These are phyloP conservation scores for Ceyx margarethae DNA, from an alignment of 2,113 vertebrate species.

Conservation along the genomic window DNA sequence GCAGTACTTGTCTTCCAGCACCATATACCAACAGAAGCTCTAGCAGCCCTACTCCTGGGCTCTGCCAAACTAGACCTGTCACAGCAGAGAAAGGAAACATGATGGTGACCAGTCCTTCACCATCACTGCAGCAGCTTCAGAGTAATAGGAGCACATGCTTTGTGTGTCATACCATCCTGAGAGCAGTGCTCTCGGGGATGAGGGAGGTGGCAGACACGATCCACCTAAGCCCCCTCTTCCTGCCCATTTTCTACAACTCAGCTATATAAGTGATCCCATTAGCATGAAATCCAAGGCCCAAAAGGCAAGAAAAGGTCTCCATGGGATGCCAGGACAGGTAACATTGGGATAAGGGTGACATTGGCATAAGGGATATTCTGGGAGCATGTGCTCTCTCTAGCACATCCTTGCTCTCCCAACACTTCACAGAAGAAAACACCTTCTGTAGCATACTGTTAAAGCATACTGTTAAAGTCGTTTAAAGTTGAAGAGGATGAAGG, in stretches of 20 bases:
- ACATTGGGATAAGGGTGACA: neutral
- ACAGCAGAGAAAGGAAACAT: neutral
- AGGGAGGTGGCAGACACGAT: neutral
- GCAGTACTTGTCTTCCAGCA: neutral
- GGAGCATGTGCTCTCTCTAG: neutral
- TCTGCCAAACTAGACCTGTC: neutral
- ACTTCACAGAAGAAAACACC: neutral
- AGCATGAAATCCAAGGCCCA: neutral
- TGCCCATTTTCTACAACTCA: neutral
- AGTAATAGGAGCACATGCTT: neutral
- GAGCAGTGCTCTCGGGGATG: neutral
- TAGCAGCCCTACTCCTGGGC: neutral
- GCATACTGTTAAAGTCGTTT: neutral
- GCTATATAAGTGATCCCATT: neutral
- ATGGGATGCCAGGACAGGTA: neutral
- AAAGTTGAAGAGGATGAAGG: neutral
- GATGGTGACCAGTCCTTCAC: neutral
- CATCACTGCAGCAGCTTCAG: neutral
- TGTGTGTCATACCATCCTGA: neutral
- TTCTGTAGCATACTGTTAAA: neutral
- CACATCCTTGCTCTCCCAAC: neutral
- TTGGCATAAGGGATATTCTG: neutral
- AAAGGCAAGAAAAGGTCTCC: neutral
- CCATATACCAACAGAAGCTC: neutral
- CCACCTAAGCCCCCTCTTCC: neutral